phyloP scores from a whole-genome alignment of 1,140 invertebrate genomes.

The Vanessa tameamea region DNA sequence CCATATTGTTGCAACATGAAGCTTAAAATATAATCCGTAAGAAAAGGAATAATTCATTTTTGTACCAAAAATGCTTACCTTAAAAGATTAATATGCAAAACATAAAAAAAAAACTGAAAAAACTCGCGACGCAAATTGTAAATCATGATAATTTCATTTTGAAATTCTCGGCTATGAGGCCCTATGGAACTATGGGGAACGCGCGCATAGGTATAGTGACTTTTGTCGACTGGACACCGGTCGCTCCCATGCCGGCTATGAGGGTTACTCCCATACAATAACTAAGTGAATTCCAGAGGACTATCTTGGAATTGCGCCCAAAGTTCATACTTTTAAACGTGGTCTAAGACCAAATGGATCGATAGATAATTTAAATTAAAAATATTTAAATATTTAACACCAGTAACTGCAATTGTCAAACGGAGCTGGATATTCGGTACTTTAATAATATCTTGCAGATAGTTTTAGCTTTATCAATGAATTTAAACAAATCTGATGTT shows the following conservation, averaged over 20 bases:
- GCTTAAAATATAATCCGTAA: too few species aligned
- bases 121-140: too few species aligned
- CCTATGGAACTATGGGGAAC: constrained; percentile 20
- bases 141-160: neutral
- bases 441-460: neutral
- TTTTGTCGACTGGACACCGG: constrained; percentile 60
- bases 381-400: too few species aligned
- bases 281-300: constrained; percentile 25
- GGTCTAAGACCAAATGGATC: neutral
- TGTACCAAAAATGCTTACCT: neutral
- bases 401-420: neutral
- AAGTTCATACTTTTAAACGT: neutral
- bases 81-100: too few species aligned
- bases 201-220: constrained; percentile 46
- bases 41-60: too few species aligned
- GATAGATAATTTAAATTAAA: neutral
- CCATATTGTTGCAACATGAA: too few species aligned
- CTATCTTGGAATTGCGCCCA: constrained; percentile 15
- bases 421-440: neutral
- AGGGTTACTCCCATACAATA: constrained; percentile 29
- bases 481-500: too few species aligned
- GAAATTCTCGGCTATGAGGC: constrained; percentile 13
- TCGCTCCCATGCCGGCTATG: constrained; percentile 49
- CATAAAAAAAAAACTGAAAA: too few species aligned
- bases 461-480: too few species aligned